Evolutionary conservation across 2,113 vertebrate genomes (phyloP).

Genomic region (Lathamus discolor): DNA sequence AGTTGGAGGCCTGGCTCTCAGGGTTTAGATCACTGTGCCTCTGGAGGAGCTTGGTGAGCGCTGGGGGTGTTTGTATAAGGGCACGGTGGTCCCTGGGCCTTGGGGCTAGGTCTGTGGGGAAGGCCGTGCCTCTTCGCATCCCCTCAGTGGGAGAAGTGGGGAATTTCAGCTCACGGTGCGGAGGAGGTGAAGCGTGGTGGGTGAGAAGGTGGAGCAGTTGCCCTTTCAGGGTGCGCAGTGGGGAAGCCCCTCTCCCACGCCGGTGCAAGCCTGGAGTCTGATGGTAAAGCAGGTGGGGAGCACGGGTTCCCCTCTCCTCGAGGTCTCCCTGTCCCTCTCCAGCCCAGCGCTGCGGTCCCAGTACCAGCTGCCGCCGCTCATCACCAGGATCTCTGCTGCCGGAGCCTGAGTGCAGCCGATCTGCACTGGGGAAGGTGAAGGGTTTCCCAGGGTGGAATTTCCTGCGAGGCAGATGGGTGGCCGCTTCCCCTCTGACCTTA

Average conservation of each 20-base stretch:
- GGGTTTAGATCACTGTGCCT: background rate
- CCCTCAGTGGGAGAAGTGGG: background rate
- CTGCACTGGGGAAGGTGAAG: background rate
- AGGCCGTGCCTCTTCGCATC: fast-evolving
- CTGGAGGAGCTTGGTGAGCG: background rate
- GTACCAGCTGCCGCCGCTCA: background rate
- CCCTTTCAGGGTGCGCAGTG: background rate
- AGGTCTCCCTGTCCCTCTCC: background rate
- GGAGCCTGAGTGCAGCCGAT: background rate
- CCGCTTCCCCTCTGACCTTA: constrained; percentile 45
- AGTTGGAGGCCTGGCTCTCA: background rate
- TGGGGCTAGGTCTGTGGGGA: background rate
- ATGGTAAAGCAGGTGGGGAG: background rate
- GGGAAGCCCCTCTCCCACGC: background rate
- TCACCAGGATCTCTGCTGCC: background rate
- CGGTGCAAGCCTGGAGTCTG: background rate
- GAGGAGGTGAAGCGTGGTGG: background rate
- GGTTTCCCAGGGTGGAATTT: constrained; percentile 63
- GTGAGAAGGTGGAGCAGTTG: background rate
- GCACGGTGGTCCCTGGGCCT: background rate
- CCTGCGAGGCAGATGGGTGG: background rate
- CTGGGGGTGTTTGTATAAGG: background rate
- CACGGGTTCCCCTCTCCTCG: background rate
- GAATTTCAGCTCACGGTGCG: background rate
- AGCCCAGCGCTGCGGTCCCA: background rate